A percentile compares a stretch with the other conserved stretches of the same genome.
Evolutionary conservation across 2,113 vertebrate genomes (phyloP).

Genomic region (Cervus canadensis): DNA sequence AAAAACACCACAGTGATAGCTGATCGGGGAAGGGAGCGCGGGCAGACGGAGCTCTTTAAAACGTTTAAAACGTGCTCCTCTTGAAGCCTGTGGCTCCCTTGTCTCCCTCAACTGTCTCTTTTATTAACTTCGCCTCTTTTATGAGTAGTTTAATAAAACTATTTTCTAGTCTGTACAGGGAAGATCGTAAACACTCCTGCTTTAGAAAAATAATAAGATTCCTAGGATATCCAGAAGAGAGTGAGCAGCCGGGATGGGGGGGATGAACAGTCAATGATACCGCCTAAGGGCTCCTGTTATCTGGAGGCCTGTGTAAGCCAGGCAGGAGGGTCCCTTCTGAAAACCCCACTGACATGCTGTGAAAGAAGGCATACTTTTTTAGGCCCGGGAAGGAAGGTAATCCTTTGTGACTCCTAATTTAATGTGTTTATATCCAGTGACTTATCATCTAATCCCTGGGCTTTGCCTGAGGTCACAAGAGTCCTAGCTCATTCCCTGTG

Average conservation of each 20-base stretch:
- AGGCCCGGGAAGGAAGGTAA: background rate
- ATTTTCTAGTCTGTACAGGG: background rate
- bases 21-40: background rate
- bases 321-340: background rate
- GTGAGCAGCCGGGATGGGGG: fast-evolving
- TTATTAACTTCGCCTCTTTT: slow-evolving; percentile 58
- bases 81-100: background rate
- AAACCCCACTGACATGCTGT: background rate
- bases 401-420: slow-evolving; percentile 5
- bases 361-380: background rate
- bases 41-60: background rate
- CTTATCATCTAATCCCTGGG: background rate
- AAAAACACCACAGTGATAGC: slow-evolving; percentile 7
- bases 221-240: background rate
- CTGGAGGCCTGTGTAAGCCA: background rate
- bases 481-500: background rate
- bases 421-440: background rate
- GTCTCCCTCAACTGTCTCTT: background rate
- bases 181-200: slow-evolving; percentile 29
- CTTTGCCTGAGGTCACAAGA: background rate
- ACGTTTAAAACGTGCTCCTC: background rate
- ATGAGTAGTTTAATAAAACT: slow-evolving; percentile 59
- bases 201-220: background rate
- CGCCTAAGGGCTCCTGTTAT: background rate
- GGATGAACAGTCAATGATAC: background rate